phyloP scores from a whole-genome alignment of 2,888 invertebrate genomes.

The Melanostoma mellinum region DNA sequence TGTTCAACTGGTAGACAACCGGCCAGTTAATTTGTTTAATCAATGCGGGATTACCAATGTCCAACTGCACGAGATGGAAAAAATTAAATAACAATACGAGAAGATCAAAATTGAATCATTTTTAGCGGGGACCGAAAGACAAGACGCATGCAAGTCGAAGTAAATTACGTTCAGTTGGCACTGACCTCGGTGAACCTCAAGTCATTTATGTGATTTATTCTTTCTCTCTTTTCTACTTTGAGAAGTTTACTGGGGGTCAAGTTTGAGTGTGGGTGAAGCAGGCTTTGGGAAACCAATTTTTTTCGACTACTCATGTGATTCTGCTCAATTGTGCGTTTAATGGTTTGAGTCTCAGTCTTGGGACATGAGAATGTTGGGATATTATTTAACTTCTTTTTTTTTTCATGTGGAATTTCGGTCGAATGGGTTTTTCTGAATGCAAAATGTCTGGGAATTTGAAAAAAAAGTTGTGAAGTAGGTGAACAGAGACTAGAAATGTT shows the following conservation, averaged over 20 bases:
- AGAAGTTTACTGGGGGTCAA: slow-evolving; percentile 26
- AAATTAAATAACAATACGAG: slow-evolving; percentile 49
- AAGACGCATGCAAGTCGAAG: background rate
- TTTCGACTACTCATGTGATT: background rate
- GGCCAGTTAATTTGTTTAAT: slow-evolving; percentile 62
- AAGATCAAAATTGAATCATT: slow-evolving; percentile 39
- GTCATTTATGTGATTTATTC: slow-evolving; percentile 41
- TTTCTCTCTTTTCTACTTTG: background rate
- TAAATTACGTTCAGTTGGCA: slow-evolving; percentile 19
- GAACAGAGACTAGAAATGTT: too few species aligned
- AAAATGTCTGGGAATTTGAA: slow-evolving; percentile 40
- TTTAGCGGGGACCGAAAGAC: slow-evolving; percentile 2
- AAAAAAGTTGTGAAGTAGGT: background rate
- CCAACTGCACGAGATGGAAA: slow-evolving; percentile 13
- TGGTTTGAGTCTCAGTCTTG: slow-evolving; percentile 35
- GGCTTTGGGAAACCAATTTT: slow-evolving; percentile 30
- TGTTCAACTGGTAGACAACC: slow-evolving; percentile 16
- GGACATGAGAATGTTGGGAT: slow-evolving; percentile 1
- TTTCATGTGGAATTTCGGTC: slow-evolving; percentile 27
- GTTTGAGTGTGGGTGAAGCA: slow-evolving; percentile 29
- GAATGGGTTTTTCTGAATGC: slow-evolving; percentile 28
- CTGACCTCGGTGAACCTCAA: slow-evolving; percentile 58
- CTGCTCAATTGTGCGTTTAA: slow-evolving; percentile 52
- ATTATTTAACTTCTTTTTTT: background rate
- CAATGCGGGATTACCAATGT: slow-evolving; percentile 38